These are phyloP conservation scores for Aptenodytes forsteri DNA, from an alignment of 2,113 vertebrate species.

Conservation along the genomic window DNA sequence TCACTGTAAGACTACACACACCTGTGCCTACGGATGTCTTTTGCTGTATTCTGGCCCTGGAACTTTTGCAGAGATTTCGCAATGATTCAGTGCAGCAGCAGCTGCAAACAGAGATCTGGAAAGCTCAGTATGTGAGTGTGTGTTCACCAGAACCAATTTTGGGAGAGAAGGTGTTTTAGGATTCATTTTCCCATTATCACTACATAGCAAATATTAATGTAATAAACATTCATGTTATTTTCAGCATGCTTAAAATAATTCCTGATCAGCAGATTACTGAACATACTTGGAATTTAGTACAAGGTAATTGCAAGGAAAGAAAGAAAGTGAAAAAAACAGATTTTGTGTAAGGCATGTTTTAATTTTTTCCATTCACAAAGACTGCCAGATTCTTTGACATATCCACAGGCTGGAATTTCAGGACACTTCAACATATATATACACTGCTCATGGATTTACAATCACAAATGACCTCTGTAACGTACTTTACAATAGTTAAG, in stretches of 20 bases:
- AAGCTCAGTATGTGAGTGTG: neutral
- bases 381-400: neutral
- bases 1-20: conserved; percentile 23
- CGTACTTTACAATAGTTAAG: neutral
- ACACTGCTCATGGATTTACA: neutral
- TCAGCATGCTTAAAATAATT: conserved; percentile 50
- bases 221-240: neutral
- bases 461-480: neutral
- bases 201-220: neutral
- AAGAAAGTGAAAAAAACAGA: neutral
- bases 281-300: conserved; percentile 25
- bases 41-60: neutral
- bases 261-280: conserved; percentile 32
- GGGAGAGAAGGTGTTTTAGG: neutral
- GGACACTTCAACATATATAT: neutral
- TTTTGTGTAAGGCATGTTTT: neutral
- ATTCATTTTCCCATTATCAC: neutral
- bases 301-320: conserved; percentile 34
- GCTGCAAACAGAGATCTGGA: neutral
- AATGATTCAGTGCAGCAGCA: neutral
- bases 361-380: neutral
- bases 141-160: neutral
- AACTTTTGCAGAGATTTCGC: neutral
- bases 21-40: conserved; percentile 14
- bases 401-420: neutral